Evolutionary conservation across 1,140 invertebrate species (phyloP), one percentile per base, ranked within the genome.

Genomic region (Dendrolimus punctatus): DNA sequence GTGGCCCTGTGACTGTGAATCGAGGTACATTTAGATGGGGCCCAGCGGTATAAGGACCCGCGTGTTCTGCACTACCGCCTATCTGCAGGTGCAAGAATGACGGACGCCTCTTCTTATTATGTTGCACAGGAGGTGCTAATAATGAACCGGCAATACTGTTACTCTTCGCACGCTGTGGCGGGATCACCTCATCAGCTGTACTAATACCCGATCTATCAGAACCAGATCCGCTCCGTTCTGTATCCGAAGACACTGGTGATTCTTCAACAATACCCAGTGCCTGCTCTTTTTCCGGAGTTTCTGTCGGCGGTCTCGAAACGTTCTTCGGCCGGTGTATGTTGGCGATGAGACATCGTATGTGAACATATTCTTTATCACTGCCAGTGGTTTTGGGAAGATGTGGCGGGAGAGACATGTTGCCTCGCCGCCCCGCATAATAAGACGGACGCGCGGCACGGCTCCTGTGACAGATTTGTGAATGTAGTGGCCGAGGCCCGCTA

Each of bases 1-100:
- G 80, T 6, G 87, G 85, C 52, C 80, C 84, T 47, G 87, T 88
- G 51, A 88, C 80, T 43, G 84, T 86, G 69, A 88, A 83, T 41
- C 73, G 74, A 8, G 87, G 87, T 68, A 88, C 80, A 71, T 67
- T 83, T 59, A 88, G 66, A 53, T 80, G 70, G 23, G 81, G 59
- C 9, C 78, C 75, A n/a, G 86, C 86, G 7, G 81, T 77, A 49
- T 71, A 72, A 8, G 86, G 70, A 5, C 83, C 85, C 8, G 66
- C 50, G 44, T 64, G 58, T 56, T 71, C 69, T 60, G 57, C 49
- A 48, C 52, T 57, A n/a, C 70, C 66, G 9, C 72, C 71, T 49
- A 84, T 52, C 41, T 76, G 66, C 50, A 88, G 60, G 45, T 86
- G 85, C 55, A 88, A 64, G 53, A 87, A 86, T 23, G 86, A 85